phyloP scores from a whole-genome alignment of 2,113 vertebrate species.

The Colistium nudipinnis region DNA sequence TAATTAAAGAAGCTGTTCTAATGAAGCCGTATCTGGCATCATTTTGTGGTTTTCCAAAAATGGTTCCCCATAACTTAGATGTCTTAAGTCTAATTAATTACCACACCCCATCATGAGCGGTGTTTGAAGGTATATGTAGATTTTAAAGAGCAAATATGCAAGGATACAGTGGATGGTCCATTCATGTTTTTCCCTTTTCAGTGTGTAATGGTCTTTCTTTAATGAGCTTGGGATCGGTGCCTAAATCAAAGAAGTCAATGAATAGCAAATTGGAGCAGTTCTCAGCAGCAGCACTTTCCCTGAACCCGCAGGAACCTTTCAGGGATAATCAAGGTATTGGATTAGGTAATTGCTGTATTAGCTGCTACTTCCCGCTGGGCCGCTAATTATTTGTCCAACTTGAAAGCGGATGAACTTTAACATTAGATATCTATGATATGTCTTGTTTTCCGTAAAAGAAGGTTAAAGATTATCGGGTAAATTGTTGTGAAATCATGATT shows the following conservation, averaged over 20 bases:
- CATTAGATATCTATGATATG: conserved; percentile 19
- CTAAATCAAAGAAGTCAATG: conserved; percentile 60
- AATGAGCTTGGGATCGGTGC: conserved; percentile 55
- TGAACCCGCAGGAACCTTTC: conserved; percentile 58
- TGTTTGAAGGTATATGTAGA: too few species aligned
- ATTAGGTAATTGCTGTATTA: conserved; percentile 67
- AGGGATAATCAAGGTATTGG: conserved; percentile 65
- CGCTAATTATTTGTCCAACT: conserved; percentile 66
- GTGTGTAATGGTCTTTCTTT: conserved; percentile 48
- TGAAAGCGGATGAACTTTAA: conserved; percentile 18
- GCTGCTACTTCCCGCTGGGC: conserved; percentile 45
- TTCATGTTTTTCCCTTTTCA: conserved; percentile 17
- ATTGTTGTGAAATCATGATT: conserved; percentile 36
- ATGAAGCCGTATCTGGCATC: too few species aligned
- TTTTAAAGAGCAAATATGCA: too few species aligned
- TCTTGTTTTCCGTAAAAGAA: conserved; percentile 4
- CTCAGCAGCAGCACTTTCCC: conserved; percentile 27
- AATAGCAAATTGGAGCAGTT: conserved; percentile 49
- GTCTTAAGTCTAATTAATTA: too few species aligned
- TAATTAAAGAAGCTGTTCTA: too few species aligned
- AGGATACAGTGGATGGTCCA: neutral
- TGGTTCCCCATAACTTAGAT: too few species aligned
- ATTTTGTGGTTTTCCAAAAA: neutral
- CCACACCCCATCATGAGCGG: too few species aligned
- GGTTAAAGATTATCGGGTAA: conserved; percentile 3